Evolutionary conservation across 2,113 vertebrate genomes (phyloP).

Genomic region (Mesocricetus auratus): DNA sequence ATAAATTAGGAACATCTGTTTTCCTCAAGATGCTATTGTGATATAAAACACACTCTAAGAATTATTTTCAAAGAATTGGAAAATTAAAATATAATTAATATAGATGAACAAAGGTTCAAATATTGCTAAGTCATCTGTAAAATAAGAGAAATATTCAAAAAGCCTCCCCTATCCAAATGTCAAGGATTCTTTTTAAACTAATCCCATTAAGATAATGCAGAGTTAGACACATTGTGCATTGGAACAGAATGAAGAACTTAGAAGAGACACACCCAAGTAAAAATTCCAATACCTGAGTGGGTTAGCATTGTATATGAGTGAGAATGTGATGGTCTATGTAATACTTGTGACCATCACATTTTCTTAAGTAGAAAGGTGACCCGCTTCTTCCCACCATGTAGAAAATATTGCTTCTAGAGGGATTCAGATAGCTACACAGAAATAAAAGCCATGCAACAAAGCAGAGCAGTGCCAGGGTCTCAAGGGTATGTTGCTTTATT

Average conservation of each 20-base stretch:
- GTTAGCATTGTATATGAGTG: neutral
- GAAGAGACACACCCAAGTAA: neutral
- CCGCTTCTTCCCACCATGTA: neutral
- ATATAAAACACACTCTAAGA: neutral
- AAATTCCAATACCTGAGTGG: neutral
- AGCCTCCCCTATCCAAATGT: neutral
- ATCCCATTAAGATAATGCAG: neutral
- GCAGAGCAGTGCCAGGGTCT: neutral
- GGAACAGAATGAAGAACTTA: neutral
- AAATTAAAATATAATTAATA: slow-evolving; percentile 45
- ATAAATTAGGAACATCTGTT: neutral
- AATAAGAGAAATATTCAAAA: slow-evolving; percentile 15
- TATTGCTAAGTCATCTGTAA: neutral
- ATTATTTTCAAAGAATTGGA: slow-evolving; percentile 11
- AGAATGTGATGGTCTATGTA: neutral
- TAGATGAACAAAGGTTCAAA: neutral
- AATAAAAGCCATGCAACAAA: neutral
- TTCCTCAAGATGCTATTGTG: neutral
- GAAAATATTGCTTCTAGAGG: slow-evolving; percentile 6
- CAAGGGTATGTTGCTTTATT: neutral
- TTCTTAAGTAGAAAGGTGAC: neutral
- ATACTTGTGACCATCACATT: neutral
- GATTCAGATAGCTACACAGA: neutral
- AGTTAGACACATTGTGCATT: neutral
- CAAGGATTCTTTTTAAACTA: slow-evolving; percentile 16